Evolutionary conservation across 2,888 invertebrate species (phyloP).

Genomic region (Bimastos eiseni): DNA sequence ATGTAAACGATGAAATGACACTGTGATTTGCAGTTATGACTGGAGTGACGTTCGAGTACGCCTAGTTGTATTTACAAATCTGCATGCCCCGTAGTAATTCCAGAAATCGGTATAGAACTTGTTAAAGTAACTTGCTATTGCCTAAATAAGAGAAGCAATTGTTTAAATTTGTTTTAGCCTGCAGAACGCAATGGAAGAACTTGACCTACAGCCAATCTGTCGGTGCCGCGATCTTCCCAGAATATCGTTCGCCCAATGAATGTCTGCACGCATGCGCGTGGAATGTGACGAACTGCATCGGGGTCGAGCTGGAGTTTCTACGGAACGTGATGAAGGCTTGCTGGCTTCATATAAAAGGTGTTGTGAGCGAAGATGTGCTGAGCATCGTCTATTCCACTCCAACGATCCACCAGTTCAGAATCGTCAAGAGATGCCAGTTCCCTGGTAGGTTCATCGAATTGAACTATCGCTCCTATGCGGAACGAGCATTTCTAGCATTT

Average conservation of each 20-base stretch:
- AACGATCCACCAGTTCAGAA: background rate
- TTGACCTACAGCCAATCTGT: background rate
- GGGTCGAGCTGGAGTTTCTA: background rate
- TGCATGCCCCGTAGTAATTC: too few species aligned
- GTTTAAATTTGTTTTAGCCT: background rate
- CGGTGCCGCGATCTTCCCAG: background rate
- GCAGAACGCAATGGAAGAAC: background rate
- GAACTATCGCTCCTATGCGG: too few species aligned
- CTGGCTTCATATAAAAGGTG: background rate
- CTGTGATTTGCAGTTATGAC: too few species aligned
- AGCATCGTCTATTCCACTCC: background rate
- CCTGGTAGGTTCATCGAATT: background rate
- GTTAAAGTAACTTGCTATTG: too few species aligned
- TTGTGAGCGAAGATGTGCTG: background rate
- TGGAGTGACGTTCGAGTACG: too few species aligned
- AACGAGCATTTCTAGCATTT: too few species aligned
- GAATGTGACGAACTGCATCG: background rate
- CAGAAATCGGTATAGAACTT: too few species aligned
- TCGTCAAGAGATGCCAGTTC: background rate
- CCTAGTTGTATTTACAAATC: too few species aligned
- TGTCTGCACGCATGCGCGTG: conserved; percentile 10
- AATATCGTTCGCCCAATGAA: background rate
- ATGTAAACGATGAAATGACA: too few species aligned
- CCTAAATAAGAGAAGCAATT: background rate
- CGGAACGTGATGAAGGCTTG: background rate